Evolutionary conservation across 1,140 invertebrate genomes (phyloP), one percentile per base, ranked within the genome.

Genomic region (Uloborus diversus): DNA sequence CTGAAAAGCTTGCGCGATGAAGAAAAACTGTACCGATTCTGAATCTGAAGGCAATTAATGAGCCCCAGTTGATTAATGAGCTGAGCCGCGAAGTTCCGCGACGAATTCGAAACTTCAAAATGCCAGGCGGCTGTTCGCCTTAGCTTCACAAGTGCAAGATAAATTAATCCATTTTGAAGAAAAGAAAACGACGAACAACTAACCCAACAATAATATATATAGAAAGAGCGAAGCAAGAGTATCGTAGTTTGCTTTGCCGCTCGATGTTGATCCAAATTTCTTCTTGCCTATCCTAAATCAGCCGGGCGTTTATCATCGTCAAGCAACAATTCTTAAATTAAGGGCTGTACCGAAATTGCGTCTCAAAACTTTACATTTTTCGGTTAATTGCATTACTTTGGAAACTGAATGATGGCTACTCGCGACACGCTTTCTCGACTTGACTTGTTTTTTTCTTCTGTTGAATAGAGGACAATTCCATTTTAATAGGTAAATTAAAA

Each of bases 31-130:
- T 23, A 56, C 30, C 28, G 73, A 78, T 53, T 78, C 73, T 78
- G 73, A 78, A 78, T 78, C 42, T 78, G 73, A 78, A 78, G 73
- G 73, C 73, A 78, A 78, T 78, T 78, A 78, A 78, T 78, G 73
- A 78, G 73, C 57, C 66, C 32, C 49, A 4, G 32, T 57, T 78
- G 73, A 78, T 78, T 78, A 78, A 78, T 78, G 73, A 78, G 73
- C 9, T n/a, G 23, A 14, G 32, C 47, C 47, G 32, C 47, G 66
- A 78, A 62, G 65, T 53, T 75, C 51, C 73, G 61, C 73, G 73
- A 78, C 73, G 73, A 78, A 78, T 78, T 66, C 59, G 73, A 78
- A 78, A 78, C 73, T 78, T 78, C 73, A 78, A 78, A 78, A 78
- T 78, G 61, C 73, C 73, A 78, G 59, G 33, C 59, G 20, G 70